Percentiles rank a stretch among this genome's conserved stretches.
Evolutionary conservation across 2,888 invertebrate genomes (phyloP).

Genomic region (Limenitis arthemis): DNA sequence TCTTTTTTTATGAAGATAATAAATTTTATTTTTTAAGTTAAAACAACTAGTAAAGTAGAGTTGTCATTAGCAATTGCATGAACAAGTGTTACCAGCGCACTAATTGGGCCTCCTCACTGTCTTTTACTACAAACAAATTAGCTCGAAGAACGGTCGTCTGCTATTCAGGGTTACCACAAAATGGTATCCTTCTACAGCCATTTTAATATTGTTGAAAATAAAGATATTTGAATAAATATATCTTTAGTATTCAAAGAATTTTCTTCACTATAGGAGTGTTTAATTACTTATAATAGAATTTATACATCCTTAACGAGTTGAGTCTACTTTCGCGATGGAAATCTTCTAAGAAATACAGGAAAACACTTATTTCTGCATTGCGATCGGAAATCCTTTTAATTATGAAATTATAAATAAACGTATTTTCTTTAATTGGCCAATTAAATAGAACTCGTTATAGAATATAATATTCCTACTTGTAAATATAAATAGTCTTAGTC

Average conservation of each 20-base stretch:
- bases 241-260: neutral
- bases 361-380: conserved; percentile 7
- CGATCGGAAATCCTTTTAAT: conserved; percentile 9
- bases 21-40: neutral
- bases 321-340: neutral
- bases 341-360: conserved; percentile 7
- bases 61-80: conserved; percentile 39
- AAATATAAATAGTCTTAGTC: too few relatives aligned
- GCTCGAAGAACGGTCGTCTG: conserved; percentile 46
- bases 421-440: neutral
- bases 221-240: neutral
- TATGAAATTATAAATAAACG: neutral
- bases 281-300: conserved; percentile 5
- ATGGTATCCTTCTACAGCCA: conserved; percentile 9
- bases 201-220: neutral
- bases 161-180: conserved; percentile 37
- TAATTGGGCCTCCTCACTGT: conserved; percentile 51
- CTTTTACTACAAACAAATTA: conserved; percentile 55
- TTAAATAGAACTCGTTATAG: neutral
- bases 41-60: conserved; percentile 2
- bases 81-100: conserved; percentile 38
- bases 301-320: conserved; percentile 5
- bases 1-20: neutral
- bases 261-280: too few relatives aligned
- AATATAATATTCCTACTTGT: too few relatives aligned